These are phyloP conservation scores for Dyspetes luteomarginatus DNA, from an alignment of 2,888 invertebrate species.

Conservation along the genomic window DNA sequence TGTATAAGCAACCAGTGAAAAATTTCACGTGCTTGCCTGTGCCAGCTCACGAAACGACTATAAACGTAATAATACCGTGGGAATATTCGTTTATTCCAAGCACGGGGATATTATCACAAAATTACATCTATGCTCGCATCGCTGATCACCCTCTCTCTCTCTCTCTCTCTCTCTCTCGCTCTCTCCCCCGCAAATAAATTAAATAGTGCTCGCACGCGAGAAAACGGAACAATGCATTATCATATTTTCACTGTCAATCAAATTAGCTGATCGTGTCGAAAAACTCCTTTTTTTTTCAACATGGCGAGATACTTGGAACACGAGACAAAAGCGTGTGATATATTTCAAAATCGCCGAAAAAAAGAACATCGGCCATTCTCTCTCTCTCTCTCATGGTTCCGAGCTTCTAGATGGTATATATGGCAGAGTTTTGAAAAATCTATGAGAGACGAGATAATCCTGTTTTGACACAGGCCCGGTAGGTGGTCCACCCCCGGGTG, in stretches of 20 bases:
- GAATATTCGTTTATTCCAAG: slow-evolving; percentile 47
- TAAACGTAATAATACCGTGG: slow-evolving; percentile 51
- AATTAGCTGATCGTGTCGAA: background rate
- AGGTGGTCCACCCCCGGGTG: slow-evolving; percentile 70
- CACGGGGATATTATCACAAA: slow-evolving; percentile 27
- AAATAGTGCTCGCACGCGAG: background rate
- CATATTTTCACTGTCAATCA: background rate
- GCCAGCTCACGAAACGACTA: slow-evolving; percentile 30
- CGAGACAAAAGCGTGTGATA: background rate
- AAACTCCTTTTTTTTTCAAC: background rate
- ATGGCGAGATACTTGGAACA: background rate
- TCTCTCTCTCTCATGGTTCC: slow-evolving; percentile 1
- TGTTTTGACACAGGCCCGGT: slow-evolving; percentile 78
- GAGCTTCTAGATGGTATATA: background rate
- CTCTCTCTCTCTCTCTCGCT: too few species aligned
- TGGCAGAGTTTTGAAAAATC: slow-evolving; percentile 60
- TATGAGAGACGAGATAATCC: slow-evolving; percentile 69
- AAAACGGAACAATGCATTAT: background rate
- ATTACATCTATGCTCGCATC: slow-evolving; percentile 45
- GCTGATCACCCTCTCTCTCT: slow-evolving; percentile 27
- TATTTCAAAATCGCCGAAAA: background rate
- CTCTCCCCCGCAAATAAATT: slow-evolving; percentile 45
- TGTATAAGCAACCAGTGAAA: slow-evolving; percentile 15
- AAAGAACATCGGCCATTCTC: slow-evolving; percentile 33
- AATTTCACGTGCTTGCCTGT: slow-evolving; percentile 43